Percentiles rank a stretch among this genome's conserved stretches.
These are phyloP conservation scores for Arrhamphus sclerolepis DNA, from an alignment of 2,797 vertebrate species.

Conservation along the genomic window DNA sequence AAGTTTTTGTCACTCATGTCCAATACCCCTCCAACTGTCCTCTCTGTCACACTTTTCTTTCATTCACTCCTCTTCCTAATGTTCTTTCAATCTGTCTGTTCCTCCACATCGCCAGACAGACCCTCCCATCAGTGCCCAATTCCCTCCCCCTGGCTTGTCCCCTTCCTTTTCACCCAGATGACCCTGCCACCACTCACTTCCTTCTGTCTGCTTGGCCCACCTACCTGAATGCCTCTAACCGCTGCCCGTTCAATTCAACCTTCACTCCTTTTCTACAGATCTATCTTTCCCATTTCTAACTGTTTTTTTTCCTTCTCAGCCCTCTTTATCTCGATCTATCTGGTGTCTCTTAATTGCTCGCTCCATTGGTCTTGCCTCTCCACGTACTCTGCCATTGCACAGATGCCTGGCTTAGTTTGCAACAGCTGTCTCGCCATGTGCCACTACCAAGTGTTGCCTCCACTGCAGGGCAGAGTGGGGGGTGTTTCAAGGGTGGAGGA, in stretches of 20 bases:
- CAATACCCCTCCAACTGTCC: neutral
- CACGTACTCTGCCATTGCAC: conserved; percentile 75
- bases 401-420: conserved; percentile 84
- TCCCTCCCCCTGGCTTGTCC: conserved; percentile 66
- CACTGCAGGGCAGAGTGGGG: conserved; percentile 59
- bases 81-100: conserved; percentile 49
- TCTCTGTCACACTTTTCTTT: neutral
- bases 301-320: conserved; percentile 28
- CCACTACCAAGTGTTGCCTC: conserved; percentile 85
- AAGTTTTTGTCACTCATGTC: neutral
- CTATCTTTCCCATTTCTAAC: conserved; percentile 1
- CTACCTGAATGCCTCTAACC: conserved; percentile 60
- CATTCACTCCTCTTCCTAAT: conserved; percentile 1
- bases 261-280: conserved; percentile 2
- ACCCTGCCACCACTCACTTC: conserved; percentile 57
- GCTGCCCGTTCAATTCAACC: conserved; percentile 18
- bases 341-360: conserved; percentile 28
- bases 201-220: conserved; percentile 68
- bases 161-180: conserved; percentile 66
- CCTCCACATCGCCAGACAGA: conserved; percentile 48
- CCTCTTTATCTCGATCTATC: conserved; percentile 41
- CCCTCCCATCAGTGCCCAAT: conserved; percentile 57
- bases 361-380: conserved; percentile 47
- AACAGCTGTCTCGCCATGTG: conserved; percentile 88
- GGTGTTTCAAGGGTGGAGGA: conserved; percentile 52